These are phyloP conservation scores for Bucorvus abyssinicus DNA, from an alignment of 2,797 vertebrate genomes.

Conservation along the genomic window DNA sequence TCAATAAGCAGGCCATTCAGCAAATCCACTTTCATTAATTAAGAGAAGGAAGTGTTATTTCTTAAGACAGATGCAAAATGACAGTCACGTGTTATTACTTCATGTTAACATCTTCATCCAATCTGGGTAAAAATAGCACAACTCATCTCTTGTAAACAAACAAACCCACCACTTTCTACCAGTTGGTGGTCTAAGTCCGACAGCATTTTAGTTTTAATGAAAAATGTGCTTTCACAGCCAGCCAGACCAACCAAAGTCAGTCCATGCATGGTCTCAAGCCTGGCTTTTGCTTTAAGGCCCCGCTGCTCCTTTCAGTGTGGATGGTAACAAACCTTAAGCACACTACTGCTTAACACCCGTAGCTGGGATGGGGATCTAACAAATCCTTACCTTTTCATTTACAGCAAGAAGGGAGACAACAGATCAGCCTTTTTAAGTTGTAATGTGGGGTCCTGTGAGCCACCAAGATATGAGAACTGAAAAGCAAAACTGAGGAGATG, in stretches of 20 bases:
- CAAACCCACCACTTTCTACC: not conserved
- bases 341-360: not conserved
- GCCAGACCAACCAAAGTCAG: not conserved
- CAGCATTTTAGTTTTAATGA: not conserved
- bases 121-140: slow-evolving; percentile 7
- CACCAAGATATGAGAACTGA: not conserved
- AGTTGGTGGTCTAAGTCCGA: not conserved
- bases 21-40: slow-evolving; percentile 58
- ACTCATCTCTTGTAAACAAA: slow-evolving; percentile 30
- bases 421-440: not conserved
- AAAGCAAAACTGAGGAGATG: not conserved
- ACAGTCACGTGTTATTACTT: slow-evolving; percentile 18
- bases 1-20: slow-evolving; percentile 68
- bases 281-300: not conserved
- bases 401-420: not conserved
- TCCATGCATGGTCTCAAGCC: not conserved
- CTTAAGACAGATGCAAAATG: slow-evolving; percentile 36
- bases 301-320: not conserved
- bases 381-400: not conserved
- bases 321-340: not conserved
- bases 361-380: not conserved
- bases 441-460: not conserved
- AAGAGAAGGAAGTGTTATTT: slow-evolving; percentile 40
- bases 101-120: slow-evolving; percentile 34
- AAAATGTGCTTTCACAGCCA: slow-evolving; percentile 1